These are phyloP conservation scores for Sussaba pulchella DNA, from an alignment of 2,888 invertebrate genomes.

Conservation along the genomic window DNA sequence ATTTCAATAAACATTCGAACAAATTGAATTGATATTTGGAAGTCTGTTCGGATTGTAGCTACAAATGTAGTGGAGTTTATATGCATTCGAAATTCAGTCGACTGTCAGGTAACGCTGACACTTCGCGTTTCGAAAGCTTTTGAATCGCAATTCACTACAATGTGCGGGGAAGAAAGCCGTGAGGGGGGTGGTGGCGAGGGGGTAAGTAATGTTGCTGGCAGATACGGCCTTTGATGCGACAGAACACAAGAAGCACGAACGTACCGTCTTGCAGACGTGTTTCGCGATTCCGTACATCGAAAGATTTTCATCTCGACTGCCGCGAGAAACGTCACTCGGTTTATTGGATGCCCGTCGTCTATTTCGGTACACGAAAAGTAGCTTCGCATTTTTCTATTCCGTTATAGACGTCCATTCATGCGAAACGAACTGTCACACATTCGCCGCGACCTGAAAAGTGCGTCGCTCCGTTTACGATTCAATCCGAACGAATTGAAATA, in stretches of 20 bases:
- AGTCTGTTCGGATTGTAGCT: neutral
- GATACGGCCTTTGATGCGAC: conserved; percentile 7
- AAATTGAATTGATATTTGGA: neutral
- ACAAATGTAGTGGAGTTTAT: neutral
- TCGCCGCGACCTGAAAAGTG: conserved; percentile 18
- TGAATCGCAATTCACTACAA: neutral
- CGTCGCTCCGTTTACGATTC: neutral
- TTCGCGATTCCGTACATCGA: neutral
- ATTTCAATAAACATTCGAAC: neutral
- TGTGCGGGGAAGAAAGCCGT: neutral
- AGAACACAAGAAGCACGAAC: conserved; percentile 1
- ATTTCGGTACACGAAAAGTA: neutral
- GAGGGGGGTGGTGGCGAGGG: no score
- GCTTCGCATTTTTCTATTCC: conserved; percentile 17
- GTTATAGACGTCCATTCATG: neutral
- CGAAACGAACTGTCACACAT: neutral
- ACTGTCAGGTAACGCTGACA: neutral
- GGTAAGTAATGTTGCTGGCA: no score
- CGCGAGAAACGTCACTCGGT: neutral
- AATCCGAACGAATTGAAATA: neutral
- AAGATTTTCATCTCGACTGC: conserved; percentile 12
- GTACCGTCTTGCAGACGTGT: neutral
- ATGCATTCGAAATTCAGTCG: neutral
- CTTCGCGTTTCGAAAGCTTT: conserved; percentile 1
- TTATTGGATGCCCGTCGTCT: conserved; percentile 4